These are phyloP conservation scores for Chrysochloris asiatica DNA, from an alignment of 2,113 vertebrate genomes.

Conservation along the genomic window DNA sequence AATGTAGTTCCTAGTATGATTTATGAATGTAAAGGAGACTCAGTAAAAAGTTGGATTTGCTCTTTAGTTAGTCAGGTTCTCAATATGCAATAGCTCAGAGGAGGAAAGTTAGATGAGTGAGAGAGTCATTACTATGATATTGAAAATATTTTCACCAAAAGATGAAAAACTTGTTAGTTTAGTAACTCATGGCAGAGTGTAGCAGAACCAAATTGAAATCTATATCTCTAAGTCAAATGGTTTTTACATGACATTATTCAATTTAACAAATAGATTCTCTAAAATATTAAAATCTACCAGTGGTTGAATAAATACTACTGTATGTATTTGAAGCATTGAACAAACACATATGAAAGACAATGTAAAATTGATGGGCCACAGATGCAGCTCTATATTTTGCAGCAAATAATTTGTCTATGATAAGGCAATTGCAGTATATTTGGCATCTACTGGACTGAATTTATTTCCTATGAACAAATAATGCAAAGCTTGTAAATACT, in stretches of 20 bases:
- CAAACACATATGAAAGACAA: not conserved
- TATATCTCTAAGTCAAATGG: not conserved
- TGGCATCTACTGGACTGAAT: not conserved
- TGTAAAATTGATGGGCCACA: constrained; percentile 11
- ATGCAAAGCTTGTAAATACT: not conserved
- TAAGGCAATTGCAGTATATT: not conserved
- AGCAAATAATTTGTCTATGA: not conserved
- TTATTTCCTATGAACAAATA: constrained; percentile 41
- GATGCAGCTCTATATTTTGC: not conserved
- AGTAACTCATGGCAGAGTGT: not conserved
- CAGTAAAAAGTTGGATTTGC: not conserved
- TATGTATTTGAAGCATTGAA: not conserved
- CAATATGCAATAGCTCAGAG: not conserved
- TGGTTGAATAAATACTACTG: not conserved
- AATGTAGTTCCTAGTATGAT: not conserved
- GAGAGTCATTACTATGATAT: not conserved
- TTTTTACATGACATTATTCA: not conserved
- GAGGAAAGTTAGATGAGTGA: not conserved
- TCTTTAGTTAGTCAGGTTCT: not conserved
- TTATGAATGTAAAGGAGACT: not conserved
- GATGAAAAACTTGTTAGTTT: not conserved
- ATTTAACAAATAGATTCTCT: not conserved
- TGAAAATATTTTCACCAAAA: not conserved
- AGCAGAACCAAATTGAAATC: not conserved
- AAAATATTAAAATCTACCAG: not conserved